Evolutionary conservation across 1,140 invertebrate species (phyloP), one percentile per base, ranked within the genome.

Genomic region (Magallana ariakensis): DNA sequence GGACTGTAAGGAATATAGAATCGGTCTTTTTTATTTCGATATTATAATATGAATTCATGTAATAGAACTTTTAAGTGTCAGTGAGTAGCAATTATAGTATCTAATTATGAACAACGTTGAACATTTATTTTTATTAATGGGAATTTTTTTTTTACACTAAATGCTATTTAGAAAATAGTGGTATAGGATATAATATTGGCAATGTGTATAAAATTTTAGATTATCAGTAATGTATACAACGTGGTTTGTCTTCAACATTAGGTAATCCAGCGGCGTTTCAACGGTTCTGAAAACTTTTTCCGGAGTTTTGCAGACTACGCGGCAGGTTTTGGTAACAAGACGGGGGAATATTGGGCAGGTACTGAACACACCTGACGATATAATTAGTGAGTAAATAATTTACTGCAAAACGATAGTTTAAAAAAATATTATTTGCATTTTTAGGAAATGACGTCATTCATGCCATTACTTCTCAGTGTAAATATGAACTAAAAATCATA

Each of bases 371-470:
- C 33, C 3, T 19, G 19, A 62, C 4, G 15, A 8, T 62, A 62
- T 62, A 16, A 0, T 15, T 15, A 15, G 15, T 4, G 4, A 16
- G 19, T 15, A 62, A 62, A 62, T 2, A 16, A 16, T 3, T 62
- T 62, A 3, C 15, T 16, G 19, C 4, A 0, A 4, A 15, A 16
- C 19, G 19, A 62, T 16, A 62, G 15, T 62, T 9, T 5, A 62
- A 62, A 16, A 62, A 62, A 15, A 7, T 16, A 16, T 5, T 16
- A 62, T n/a, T 54, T 6, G 33, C 15, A 16, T 56, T 54, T 3
- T 82, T 82, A 87, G 86, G 86, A n/a, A 87, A 87, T 53, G 75
- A 87, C 13, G 84, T 84, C 86, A 87, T 87, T 19, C 86, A 87
- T 70, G 60, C 54, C 54, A 75, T 87, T 9, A 84, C 86, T 8